phyloP scores from a whole-genome alignment of 1,140 invertebrate species.

The Brachionus calyciflorus region DNA sequence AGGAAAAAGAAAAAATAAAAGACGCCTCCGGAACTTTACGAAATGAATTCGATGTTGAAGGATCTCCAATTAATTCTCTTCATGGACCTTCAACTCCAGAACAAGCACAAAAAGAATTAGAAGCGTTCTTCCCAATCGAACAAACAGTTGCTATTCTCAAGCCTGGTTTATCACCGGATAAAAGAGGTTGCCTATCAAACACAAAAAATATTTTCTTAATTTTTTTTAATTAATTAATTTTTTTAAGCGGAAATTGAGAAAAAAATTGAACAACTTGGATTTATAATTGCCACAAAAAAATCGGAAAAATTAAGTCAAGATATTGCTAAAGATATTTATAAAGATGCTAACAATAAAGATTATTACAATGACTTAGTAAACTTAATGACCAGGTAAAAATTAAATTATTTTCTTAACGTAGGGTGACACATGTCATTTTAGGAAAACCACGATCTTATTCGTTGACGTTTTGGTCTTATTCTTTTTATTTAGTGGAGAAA shows the following conservation, averaged over 20 bases:
- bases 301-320: constrained; percentile 55
- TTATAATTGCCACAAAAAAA: constrained; percentile 57
- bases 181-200: background rate
- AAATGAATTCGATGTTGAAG: constrained; percentile 42
- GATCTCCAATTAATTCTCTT: constrained; percentile 29
- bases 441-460: no score
- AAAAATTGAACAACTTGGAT: constrained; percentile 58
- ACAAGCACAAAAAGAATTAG: constrained; percentile 4
- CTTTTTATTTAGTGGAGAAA: constrained; percentile 54
- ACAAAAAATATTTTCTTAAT: background rate
- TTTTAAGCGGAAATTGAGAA: constrained; percentile 57
- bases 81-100: constrained; percentile 15
- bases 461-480: constrained; percentile 37
- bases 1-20: constrained; percentile 43
- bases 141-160: constrained; percentile 41
- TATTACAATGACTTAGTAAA: constrained; percentile 57
- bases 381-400: constrained; percentile 57
- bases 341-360: constrained; percentile 54
- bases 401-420: background rate
- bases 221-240: background rate
- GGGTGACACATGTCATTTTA: no score
- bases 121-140: constrained; percentile 41
- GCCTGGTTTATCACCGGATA: constrained; percentile 7
- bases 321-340: constrained; percentile 55
- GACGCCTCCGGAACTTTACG: constrained; percentile 38